phyloP scores from a whole-genome alignment of 2,888 invertebrate genomes.

The Apantesis nais region DNA sequence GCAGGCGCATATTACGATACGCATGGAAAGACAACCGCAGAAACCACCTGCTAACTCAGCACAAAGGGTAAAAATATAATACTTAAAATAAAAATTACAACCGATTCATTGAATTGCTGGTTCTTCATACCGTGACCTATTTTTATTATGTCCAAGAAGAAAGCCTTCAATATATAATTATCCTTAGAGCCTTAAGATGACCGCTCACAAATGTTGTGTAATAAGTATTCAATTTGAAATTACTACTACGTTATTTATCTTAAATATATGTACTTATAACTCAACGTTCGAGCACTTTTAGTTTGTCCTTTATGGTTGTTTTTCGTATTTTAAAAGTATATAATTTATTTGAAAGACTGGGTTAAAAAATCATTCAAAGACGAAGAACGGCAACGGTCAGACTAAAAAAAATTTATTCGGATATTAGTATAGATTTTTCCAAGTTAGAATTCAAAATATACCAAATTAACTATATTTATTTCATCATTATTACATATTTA shows the following conservation, averaged over 20 bases:
- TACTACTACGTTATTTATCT: not conserved
- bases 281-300: too few species aligned
- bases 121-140: not conserved
- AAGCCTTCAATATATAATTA: not conserved
- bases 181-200: not conserved
- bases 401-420: too few species aligned
- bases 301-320: too few species aligned
- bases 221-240: not conserved
- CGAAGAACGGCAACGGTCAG: too few species aligned
- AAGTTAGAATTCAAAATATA: too few species aligned
- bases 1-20: not conserved
- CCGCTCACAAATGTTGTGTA: not conserved
- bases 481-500: too few species aligned
- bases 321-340: too few species aligned
- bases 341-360: too few species aligned
- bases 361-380: too few species aligned
- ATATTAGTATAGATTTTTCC: too few species aligned
- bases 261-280: not conserved
- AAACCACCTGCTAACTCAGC: conserved; percentile 2
- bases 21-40: not conserved
- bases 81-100: not conserved
- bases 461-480: too few species aligned
- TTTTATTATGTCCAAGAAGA: not conserved
- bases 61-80: not conserved
- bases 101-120: not conserved